phyloP scores from a whole-genome alignment of 2,888 invertebrate genomes.

The Zaprionus lineosus region DNA sequence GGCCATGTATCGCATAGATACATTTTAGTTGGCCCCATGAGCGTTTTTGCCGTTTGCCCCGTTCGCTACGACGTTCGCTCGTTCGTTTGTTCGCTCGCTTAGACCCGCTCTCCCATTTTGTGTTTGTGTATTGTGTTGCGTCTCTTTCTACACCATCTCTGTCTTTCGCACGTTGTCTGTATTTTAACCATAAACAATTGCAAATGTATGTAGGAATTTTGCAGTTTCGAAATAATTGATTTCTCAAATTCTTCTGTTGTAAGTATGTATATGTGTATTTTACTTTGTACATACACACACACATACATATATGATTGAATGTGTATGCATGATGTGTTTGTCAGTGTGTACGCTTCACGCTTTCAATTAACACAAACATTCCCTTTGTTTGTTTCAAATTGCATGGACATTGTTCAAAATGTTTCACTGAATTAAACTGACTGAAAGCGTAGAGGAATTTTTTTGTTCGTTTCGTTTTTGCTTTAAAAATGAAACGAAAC shows the following conservation, averaged over 20 bases:
- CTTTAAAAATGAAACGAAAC: constrained; percentile 58
- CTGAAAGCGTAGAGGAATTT: constrained; percentile 64
- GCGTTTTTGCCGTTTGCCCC: constrained; percentile 29
- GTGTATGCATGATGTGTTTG: constrained; percentile 7
- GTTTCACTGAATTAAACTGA: constrained; percentile 63
- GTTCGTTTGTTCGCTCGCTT: constrained; percentile 15
- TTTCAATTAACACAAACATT: constrained; percentile 78
- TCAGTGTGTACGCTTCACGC: constrained; percentile 58
- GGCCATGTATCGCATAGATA: constrained; percentile 75
- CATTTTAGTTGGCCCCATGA: constrained; percentile 59
- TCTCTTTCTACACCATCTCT: constrained; percentile 7
- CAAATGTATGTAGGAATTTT: constrained; percentile 76
- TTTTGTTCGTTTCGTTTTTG: constrained; percentile 16
- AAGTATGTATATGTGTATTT: constrained; percentile 16
- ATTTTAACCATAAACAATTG: constrained; percentile 71
- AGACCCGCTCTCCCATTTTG: no score
- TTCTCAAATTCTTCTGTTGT: constrained; percentile 68
- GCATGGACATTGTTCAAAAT: constrained; percentile 75
- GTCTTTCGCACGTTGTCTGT: constrained; percentile 18
- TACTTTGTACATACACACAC: no score
- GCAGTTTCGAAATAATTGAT: constrained; percentile 78
- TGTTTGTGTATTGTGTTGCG: no score
- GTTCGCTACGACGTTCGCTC: constrained; percentile 55
- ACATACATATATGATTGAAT: constrained; percentile 17
- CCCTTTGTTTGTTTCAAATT: constrained; percentile 75